Conservation (phyloP, 2,888 invertebrate genomes). For the Macrostomum cliftonense region DNA sequence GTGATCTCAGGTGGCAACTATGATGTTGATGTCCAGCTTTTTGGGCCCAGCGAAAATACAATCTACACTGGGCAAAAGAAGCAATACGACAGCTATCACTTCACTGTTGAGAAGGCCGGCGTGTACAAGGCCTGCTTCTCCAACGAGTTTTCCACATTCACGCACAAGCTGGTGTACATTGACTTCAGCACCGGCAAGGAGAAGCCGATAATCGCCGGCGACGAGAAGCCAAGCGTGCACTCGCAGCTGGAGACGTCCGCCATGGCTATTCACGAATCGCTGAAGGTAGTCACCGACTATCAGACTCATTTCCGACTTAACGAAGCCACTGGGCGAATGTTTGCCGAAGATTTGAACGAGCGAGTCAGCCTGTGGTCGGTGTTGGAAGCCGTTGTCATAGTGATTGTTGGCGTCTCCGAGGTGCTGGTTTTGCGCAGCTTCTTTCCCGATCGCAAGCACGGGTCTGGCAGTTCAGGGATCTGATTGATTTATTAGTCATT, state of each 20-base stretch:
- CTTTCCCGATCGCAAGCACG: slow-evolving; percentile 50
- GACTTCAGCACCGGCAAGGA: slow-evolving; percentile 79
- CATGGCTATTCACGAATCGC: slow-evolving; percentile 66
- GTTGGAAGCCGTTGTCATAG: slow-evolving; percentile 62
- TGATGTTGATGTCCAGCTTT: slow-evolving; percentile 79
- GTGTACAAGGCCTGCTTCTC: slow-evolving; percentile 78
- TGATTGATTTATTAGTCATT: too few species aligned
- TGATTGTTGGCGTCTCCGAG: slow-evolving; percentile 69
- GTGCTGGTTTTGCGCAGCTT: slow-evolving; percentile 75
- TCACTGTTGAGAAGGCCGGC: slow-evolving; percentile 50
- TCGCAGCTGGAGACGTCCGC: slow-evolving; percentile 77
- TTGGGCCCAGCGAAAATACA: slow-evolving; percentile 65
- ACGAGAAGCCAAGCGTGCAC: slow-evolving; percentile 13
- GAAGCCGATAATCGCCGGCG: slow-evolving; percentile 51
- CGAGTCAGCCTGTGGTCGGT: slow-evolving; percentile 57
- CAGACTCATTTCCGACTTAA: slow-evolving; percentile 88
- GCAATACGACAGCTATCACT: slow-evolving; percentile 64
- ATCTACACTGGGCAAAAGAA: slow-evolving; percentile 77
- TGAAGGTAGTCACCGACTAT: slow-evolving; percentile 70
- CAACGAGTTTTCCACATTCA: slow-evolving; percentile 96
- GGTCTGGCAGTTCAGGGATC: too few species aligned
- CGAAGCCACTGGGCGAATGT: slow-evolving; percentile 78
- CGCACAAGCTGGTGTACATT: slow-evolving; percentile 93
- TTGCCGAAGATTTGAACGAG: slow-evolving; percentile 88
- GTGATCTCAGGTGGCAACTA: slow-evolving; percentile 96